Percentiles rank a stretch among this genome's conserved stretches.
These are phyloP conservation scores for Stenurella melanura DNA, from an alignment of 2,888 invertebrate species.

Conservation along the genomic window DNA sequence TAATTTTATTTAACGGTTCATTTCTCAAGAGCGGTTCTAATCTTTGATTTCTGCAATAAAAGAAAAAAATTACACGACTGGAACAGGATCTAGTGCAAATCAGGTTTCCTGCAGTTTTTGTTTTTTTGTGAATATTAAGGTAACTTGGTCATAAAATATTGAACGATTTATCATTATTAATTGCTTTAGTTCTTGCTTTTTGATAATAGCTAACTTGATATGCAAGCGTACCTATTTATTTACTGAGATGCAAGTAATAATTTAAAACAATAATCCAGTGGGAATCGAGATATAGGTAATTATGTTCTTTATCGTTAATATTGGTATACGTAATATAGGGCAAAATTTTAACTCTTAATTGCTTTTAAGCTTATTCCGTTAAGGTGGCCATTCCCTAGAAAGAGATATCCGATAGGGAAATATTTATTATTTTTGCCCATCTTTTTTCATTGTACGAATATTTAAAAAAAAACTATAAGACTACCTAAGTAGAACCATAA, in stretches of 20 bases:
- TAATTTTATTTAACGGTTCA: constrained; percentile 9
- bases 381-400: too few relatives aligned
- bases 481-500: too few relatives aligned
- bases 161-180: background rate
- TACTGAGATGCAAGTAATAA: background rate
- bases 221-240: background rate
- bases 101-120: constrained; percentile 16
- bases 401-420: too few relatives aligned
- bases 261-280: constrained; percentile 4
- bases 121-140: constrained; percentile 18
- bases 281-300: too few relatives aligned
- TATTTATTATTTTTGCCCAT: too few relatives aligned
- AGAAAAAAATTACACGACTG: background rate
- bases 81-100: constrained; percentile 20
- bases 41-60: constrained; percentile 2
- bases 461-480: too few relatives aligned
- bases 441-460: too few relatives aligned
- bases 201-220: constrained; percentile 1
- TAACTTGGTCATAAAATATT: constrained; percentile 20
- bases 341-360: too few relatives aligned
- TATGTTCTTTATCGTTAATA: too few relatives aligned
- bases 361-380: too few relatives aligned
- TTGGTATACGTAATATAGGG: too few relatives aligned
- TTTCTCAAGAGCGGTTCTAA: background rate
- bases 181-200: background rate